Evolutionary conservation across 2,888 invertebrate species (phyloP).

Genomic region (Chironomus tentans): DNA sequence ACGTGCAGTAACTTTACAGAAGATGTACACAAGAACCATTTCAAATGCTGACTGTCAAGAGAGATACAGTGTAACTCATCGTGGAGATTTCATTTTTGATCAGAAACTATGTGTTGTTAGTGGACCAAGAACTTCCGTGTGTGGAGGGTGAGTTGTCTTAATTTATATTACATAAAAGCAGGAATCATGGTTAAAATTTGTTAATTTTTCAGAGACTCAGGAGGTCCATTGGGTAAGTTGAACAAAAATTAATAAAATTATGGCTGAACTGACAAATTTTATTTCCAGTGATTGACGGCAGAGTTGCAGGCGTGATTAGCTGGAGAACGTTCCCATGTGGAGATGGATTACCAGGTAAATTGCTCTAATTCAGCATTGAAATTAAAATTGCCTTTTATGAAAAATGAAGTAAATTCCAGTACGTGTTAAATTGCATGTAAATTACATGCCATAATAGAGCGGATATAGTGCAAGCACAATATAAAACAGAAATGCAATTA

Average conservation of each 20-base stretch:
- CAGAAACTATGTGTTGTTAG: conserved; percentile 7
- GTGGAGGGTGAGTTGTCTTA: neutral
- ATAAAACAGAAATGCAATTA: no score
- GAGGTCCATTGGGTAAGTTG: neutral
- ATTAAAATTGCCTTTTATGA: no score
- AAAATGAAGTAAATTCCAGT: no score
- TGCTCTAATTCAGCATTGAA: no score
- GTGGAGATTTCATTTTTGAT: neutral
- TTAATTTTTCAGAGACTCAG: neutral
- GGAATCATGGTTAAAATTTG: neutral
- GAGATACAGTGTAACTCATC: neutral
- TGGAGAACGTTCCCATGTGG: conserved; percentile 13
- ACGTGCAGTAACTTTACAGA: neutral
- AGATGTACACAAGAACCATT: neutral
- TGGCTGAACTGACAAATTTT: no score
- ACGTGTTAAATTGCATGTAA: no score
- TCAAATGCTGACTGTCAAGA: neutral
- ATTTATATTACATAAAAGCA: neutral
- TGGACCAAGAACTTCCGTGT: conserved; percentile 12
- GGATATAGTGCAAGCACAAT: no score
- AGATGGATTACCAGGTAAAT: conserved; percentile 1
- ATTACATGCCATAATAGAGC: no score
- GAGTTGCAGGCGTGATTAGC: neutral
- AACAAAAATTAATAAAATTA: no score
- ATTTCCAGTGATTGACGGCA: neutral